Evolutionary conservation across 2,113 vertebrate genomes (phyloP), one percentile per base, ranked within the genome.

Genomic region (Zosterops pallidus): DNA sequence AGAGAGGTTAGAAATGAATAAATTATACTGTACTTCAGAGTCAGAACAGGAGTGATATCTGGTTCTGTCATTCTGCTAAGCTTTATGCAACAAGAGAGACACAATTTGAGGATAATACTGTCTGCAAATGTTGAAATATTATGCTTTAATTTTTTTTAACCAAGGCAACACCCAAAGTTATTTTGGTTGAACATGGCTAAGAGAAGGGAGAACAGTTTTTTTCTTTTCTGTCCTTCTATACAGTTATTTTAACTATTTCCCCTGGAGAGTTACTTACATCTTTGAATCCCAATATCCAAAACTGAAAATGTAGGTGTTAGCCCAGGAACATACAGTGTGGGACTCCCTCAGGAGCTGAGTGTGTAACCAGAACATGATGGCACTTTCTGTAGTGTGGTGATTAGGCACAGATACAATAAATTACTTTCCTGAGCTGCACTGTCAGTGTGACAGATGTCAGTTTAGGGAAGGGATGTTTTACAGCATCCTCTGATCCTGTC

Each of bases 401-500:
- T 49, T 0, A 2, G 74, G 39, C 72, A 76, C 49, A 71, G 59
- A 20, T 23, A 12, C 0, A 0, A 20, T 35, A 17, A 47, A 22
- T 69, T 14, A 1, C 26, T 78, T 65, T 24, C 26, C 68, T 52
- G 52, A 37, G 37, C 44, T 19, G 12, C 2, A 0, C 12, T 75
- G 80, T 28, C 50, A 47, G 50, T 17, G 12, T 31, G 70, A 31
- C 46, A 71, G 39, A 12, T 71, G 65, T 39, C 47, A 53, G 21
- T 23, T 57, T 2, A 20, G 67, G 26, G 39, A 4, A 65, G 67
- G 46, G 67, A 7, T 4, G 2, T 35, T 80, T 62, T 31, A 6
- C 21, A 71, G 74, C 53, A 67, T 25, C 47, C 4, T 0, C 46
- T 0, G 2, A 18, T 33, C 50, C 26, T 5, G 47, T 35, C 26